Conservation (phyloP, 2,113 vertebrate genomes). For the Pogona vitticeps region DNA sequence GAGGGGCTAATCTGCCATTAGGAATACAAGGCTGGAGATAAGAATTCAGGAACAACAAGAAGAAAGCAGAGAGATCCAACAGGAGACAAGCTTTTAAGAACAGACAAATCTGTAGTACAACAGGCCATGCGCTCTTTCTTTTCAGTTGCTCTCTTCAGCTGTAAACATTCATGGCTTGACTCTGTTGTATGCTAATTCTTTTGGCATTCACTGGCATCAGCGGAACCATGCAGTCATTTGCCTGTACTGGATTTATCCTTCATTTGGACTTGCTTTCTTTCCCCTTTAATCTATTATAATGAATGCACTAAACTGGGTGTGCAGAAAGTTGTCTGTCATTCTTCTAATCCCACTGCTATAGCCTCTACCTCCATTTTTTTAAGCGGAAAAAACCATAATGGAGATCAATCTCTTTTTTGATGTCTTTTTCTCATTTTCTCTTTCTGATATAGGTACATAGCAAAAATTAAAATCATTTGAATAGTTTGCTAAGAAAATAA, state of each 20-base stretch:
- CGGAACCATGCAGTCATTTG: not conserved
- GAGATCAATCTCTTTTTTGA: not conserved
- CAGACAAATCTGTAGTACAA: not conserved
- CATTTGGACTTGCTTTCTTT: not conserved
- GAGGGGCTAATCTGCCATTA: not conserved
- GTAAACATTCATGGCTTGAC: not conserved
- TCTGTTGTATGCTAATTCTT: not conserved
- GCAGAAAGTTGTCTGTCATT: not conserved
- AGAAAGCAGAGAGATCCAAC: not conserved
- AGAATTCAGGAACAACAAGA: not conserved
- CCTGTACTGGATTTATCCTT: not conserved
- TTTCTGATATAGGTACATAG: not conserved
- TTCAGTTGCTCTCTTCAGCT: not conserved
- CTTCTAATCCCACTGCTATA: not conserved
- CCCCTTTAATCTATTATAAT: not conserved
- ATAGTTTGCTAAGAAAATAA: not conserved
- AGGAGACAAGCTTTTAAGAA: not conserved
- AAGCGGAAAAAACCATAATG: not conserved
- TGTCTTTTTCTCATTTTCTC: not conserved
- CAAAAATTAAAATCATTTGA: not conserved
- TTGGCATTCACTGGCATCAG: not conserved
- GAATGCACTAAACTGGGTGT: not conserved
- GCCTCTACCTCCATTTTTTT: not conserved
- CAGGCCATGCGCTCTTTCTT: not conserved
- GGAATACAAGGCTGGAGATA: not conserved